Percentiles rank a stretch among this genome's conserved stretches.
These are phyloP conservation scores for Uria lomvia DNA, from an alignment of 2,113 vertebrate genomes.

Conservation along the genomic window DNA sequence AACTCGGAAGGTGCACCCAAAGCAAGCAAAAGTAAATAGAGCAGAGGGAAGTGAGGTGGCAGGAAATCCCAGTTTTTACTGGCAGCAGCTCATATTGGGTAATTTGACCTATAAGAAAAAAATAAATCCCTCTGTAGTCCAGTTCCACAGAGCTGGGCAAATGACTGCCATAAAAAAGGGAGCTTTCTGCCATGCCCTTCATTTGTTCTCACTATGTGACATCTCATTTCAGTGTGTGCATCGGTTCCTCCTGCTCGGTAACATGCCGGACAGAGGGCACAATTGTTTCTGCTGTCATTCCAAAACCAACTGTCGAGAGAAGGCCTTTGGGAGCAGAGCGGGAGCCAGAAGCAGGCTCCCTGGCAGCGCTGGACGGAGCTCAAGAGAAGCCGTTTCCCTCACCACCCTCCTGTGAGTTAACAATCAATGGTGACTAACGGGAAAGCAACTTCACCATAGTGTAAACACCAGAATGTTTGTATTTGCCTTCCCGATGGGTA, in stretches of 20 bases:
- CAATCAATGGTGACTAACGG: neutral
- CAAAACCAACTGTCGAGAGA: neutral
- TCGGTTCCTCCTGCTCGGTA: neutral
- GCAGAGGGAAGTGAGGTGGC: neutral
- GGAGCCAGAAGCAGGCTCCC: neutral
- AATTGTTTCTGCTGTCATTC: neutral
- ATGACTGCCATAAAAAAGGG: neutral
- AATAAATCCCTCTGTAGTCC: neutral
- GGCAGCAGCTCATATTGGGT: neutral
- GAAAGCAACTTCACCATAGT: neutral
- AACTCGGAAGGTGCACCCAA: neutral
- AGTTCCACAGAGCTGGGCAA: neutral
- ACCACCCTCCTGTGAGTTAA: neutral
- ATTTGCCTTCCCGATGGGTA: neutral
- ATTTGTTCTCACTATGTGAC: neutral
- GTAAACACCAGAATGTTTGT: neutral
- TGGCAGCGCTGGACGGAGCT: neutral
- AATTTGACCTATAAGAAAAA: neutral
- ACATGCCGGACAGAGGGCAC: neutral
- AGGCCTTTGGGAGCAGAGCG: neutral
- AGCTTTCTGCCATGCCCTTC: neutral
- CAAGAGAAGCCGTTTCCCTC: neutral
- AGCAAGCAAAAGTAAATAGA: neutral
- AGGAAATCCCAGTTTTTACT: conserved; percentile 34
- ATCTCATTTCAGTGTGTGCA: neutral